Base-by-base conservation (phyloP, 2,113 vertebrate species). In the Origma solitaria region DNA sequence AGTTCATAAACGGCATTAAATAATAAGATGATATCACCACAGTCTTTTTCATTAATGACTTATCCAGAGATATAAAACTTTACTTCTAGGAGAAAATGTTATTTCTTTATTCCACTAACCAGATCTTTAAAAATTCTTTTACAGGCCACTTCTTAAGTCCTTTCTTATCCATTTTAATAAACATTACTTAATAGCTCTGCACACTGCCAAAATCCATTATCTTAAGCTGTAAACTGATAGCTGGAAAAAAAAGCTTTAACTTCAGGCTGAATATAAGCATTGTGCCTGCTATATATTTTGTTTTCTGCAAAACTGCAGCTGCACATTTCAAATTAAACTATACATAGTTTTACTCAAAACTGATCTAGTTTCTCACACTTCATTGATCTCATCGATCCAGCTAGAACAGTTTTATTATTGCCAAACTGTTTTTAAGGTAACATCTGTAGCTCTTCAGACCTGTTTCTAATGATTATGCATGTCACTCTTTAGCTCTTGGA, bases 141-240 rank as follows among this genome's bases (percentile, higher is more conserved):
- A 78, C 80, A 86, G 88, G 83, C 86, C 56, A 88, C 86, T 64
- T 96, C 86, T 92, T 92, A 94, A 93, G 91, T 95, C 54, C 44
- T 91, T 92, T 94, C 88, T 96, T 86, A 96, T 94, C 91, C 92
- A 44, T 95, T 97, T 97, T 95, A 97, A 97, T 95, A 96, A 95
- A 97, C 86, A 88, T 95, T 88, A 93, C 83, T 97, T 96, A 97
- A 94, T 86, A 94, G 83, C 91, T 78, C 92, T 89, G 81, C 83
- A 94, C 72, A 88, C 72, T 92, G 95, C 95, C 94, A 94, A 94
- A 95, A 94, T 94, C 92, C 95, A 96, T 94, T 97, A 92, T 97
- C 96, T 96, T 90, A 96, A 94, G 72, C 80, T 94, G 95, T 92
- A 97, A 97, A 96, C 64, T 88, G 95, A 97, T 94, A 97, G 83